A percentile compares a stretch with the other conserved stretches of the same genome.
Evolutionary conservation across 2,888 invertebrate genomes (phyloP).

Genomic region (Proisotoma minuta): DNA sequence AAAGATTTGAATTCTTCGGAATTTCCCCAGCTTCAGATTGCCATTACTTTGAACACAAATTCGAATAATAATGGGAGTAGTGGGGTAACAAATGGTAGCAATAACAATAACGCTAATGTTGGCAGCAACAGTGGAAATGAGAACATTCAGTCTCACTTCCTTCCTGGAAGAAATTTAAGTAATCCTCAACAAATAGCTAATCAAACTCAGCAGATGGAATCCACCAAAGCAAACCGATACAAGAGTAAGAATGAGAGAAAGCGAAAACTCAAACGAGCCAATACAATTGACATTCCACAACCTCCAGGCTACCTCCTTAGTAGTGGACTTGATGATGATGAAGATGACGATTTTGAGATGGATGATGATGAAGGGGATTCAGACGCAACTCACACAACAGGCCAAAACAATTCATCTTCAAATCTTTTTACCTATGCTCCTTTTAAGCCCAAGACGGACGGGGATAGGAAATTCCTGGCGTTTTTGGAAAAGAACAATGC

Average conservation of each 20-base stretch:
- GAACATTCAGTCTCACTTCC: neutral
- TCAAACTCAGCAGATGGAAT: neutral
- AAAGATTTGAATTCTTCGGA: slow-evolving; percentile 43
- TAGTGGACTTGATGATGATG: slow-evolving; percentile 51
- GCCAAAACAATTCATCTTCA: too few species aligned
- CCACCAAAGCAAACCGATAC: slow-evolving; percentile 39
- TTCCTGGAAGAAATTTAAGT: neutral
- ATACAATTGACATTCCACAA: slow-evolving; percentile 82
- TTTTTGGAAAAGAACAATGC: slow-evolving; percentile 69
- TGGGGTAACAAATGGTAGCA: slow-evolving; percentile 10
- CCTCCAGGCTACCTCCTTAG: slow-evolving; percentile 55
- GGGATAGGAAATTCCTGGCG: slow-evolving; percentile 76
- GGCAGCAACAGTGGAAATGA: slow-evolving; percentile 12
- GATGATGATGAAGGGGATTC: slow-evolving; percentile 42
- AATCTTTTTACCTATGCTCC: slow-evolving; percentile 12
- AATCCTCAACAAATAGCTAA: too few species aligned
- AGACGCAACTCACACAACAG: neutral
- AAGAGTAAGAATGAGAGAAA: slow-evolving; percentile 58
- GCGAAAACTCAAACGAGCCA: slow-evolving; percentile 76
- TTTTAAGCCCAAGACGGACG: slow-evolving; percentile 74
- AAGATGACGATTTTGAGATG: slow-evolving; percentile 54
- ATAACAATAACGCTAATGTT: slow-evolving; percentile 13
- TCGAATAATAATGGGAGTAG: slow-evolving; percentile 21
- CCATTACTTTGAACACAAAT: slow-evolving; percentile 46
- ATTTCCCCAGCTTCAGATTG: slow-evolving; percentile 47